These are phyloP conservation scores for Caenorhabditis virilis DNA, from an alignment of 2,888 invertebrate species.

Conservation along the genomic window DNA sequence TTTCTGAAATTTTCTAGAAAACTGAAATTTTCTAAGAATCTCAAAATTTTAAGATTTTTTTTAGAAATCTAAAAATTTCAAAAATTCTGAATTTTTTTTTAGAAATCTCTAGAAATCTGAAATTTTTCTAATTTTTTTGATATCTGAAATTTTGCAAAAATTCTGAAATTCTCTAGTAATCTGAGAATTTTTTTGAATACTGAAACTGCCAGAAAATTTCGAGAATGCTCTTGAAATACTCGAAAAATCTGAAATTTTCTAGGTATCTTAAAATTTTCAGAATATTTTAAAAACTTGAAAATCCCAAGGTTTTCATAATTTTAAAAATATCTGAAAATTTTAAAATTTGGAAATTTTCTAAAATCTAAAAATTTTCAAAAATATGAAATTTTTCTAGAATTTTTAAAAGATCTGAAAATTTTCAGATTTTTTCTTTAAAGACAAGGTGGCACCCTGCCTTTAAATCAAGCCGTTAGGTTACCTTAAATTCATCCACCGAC, in stretches of 20 bases:
- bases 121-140: not conserved
- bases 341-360: not conserved
- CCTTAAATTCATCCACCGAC: conserved; percentile 56
- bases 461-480: conserved; percentile 1
- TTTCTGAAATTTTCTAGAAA: not conserved
- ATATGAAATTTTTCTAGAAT: not conserved
- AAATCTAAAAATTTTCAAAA: not conserved
- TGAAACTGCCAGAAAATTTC: not conserved
- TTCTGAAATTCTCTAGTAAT: not conserved
- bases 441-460: not conserved
- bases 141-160: not conserved
- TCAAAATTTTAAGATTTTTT: not conserved
- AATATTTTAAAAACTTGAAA: not conserved
- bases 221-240: not conserved
- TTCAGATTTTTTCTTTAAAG: not conserved
- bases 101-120: not conserved
- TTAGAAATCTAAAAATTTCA: not conserved
- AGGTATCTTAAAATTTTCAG: not conserved
- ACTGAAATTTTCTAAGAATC: not conserved
- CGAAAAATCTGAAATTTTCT: not conserved
- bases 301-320: no score
- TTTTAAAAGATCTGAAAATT: not conserved
- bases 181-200: not conserved
- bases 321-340: no score
- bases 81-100: not conserved